These are phyloP conservation scores for Neuroscelio doddi DNA, from an alignment of 2,888 invertebrate genomes.

Conservation along the genomic window DNA sequence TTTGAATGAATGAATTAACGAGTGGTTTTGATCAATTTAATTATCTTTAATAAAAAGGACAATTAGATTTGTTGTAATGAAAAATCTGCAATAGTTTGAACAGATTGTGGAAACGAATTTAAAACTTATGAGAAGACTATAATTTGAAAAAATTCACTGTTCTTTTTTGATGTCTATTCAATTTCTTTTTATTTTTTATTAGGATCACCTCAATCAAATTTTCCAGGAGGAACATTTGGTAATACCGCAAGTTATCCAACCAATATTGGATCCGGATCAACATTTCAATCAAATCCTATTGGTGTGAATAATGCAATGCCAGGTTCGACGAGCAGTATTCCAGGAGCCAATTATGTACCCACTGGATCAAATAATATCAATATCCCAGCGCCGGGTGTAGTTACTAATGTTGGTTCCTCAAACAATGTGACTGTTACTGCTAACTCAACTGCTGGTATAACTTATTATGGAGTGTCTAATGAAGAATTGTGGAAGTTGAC, in stretches of 20 bases:
- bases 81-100: too few relatives aligned
- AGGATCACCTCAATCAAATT: constrained; percentile 1
- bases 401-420: constrained; percentile 11
- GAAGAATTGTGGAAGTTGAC: constrained; percentile 59
- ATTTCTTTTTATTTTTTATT: too few relatives aligned
- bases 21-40: too few relatives aligned
- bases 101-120: too few relatives aligned
- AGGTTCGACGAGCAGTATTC: background rate
- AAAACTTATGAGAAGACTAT: too few relatives aligned
- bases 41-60: too few relatives aligned
- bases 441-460: constrained; percentile 22
- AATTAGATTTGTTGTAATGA: too few relatives aligned
- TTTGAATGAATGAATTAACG: too few relatives aligned
- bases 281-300: background rate
- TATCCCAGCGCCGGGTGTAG: constrained; percentile 28
- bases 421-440: constrained; percentile 4
- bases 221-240: constrained; percentile 5
- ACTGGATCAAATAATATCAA: constrained; percentile 14
- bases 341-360: constrained; percentile 11
- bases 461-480: constrained; percentile 50
- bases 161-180: too few relatives aligned
- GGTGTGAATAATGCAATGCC: background rate
- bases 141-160: too few relatives aligned
- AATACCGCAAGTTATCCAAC: background rate
- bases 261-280: background rate